Conservation (phyloP, 2,797 vertebrate species). For the Acanthurus leucopareius region DNA sequence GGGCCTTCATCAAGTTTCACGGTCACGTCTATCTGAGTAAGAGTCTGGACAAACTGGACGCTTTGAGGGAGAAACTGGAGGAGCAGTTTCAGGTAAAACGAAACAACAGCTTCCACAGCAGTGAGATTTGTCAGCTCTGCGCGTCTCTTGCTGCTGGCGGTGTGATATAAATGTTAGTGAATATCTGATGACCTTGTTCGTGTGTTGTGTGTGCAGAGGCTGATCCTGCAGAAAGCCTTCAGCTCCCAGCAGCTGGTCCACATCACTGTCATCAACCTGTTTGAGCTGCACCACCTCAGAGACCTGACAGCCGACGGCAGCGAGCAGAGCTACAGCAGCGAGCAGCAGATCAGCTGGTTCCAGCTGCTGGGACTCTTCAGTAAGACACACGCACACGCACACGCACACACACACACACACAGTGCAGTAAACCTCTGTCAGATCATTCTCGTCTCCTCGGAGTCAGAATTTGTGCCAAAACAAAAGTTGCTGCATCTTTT, state of each 20-base stretch:
- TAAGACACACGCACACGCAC: constrained; percentile 75
- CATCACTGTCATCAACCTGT: constrained; percentile 98
- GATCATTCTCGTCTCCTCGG: too few species aligned
- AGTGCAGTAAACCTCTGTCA: too few species aligned
- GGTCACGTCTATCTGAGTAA: constrained; percentile 97
- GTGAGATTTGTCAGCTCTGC: neutral
- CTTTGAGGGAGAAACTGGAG: constrained; percentile 95
- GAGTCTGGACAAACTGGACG: constrained; percentile 93
- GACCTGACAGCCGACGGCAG: constrained; percentile 90
- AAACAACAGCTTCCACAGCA: neutral
- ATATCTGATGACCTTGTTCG: neutral
- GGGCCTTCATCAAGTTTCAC: constrained; percentile 98
- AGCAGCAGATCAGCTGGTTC: constrained; percentile 95
- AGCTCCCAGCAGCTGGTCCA: constrained; percentile 98
- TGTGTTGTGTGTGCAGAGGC: constrained; percentile 82
- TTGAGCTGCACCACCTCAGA: constrained; percentile 96
- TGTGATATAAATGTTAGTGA: too few species aligned
- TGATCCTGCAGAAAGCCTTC: constrained; percentile 96
- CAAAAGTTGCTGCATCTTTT: too few species aligned
- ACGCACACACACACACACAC: neutral
- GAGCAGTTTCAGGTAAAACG: constrained; percentile 95
- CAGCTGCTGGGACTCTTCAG: constrained; percentile 96
- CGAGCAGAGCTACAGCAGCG: constrained; percentile 91
- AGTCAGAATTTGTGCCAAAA: too few species aligned
- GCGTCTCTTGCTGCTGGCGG: too few species aligned